A percentile compares a stretch with the other conserved stretches of the same genome.
Evolutionary conservation across 2,888 invertebrate genomes (phyloP).

Genomic region (Amitus sp.): DNA sequence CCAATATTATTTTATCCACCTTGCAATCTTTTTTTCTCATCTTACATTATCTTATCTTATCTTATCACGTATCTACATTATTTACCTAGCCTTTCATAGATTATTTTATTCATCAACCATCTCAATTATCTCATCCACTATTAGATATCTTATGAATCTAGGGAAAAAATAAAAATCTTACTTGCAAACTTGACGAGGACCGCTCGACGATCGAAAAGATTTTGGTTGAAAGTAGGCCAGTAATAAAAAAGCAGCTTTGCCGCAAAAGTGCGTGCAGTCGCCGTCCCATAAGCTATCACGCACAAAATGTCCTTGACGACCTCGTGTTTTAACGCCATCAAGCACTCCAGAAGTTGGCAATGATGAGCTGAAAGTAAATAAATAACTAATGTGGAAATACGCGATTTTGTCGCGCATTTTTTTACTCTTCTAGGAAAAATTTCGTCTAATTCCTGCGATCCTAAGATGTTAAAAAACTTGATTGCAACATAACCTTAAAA

Average conservation of each 20-base stretch:
- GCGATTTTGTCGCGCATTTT: background rate
- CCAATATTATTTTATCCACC: too few relatives aligned
- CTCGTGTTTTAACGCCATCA: constrained; percentile 93
- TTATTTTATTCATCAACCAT: too few relatives aligned
- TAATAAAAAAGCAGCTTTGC: constrained; percentile 98
- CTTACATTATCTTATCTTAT: too few relatives aligned
- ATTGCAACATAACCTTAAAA: too few relatives aligned
- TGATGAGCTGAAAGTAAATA: constrained; percentile 79
- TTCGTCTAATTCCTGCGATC: constrained; percentile 74
- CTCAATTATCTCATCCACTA: too few relatives aligned
- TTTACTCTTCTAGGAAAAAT: background rate
- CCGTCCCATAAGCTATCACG: constrained; percentile 96
- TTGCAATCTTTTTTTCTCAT: too few relatives aligned
- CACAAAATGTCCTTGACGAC: constrained; percentile 93
- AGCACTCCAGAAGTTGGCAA: constrained; percentile 93
- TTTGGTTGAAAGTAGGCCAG: constrained; percentile 98
- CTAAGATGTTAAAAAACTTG: constrained; percentile 96
- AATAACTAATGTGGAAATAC: too few relatives aligned
- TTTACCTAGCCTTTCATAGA: too few relatives aligned
- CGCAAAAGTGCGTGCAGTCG: constrained; percentile 92
- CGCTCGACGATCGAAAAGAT: constrained; percentile 89
- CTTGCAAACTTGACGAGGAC: constrained; percentile 89
- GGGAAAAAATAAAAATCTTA: constrained; percentile 65
- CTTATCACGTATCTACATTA: too few relatives aligned
- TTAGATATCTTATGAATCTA: too few relatives aligned